Base-by-base conservation (phyloP, 2,888 invertebrate genomes). In the Syrphus vitripennis region DNA sequence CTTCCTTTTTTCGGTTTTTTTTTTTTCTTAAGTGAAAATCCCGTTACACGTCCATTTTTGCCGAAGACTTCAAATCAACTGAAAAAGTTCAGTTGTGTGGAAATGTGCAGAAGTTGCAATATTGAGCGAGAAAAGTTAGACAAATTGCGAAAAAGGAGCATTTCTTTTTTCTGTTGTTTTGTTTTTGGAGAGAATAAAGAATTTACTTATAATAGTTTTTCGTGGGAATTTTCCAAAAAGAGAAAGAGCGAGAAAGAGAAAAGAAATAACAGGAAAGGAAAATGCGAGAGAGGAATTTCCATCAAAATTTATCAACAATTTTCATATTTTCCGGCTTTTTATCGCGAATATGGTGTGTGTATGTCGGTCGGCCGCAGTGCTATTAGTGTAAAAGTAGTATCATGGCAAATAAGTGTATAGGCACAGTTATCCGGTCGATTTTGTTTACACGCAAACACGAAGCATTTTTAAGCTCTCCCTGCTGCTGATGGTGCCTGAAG, bases 11-110 rank as follows among this genome's bases (percentile, higher is more conserved):
- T 65, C 45, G 53, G 12, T 57, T 61, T 69, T 48, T 59, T 26
- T 57, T n/a, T 48, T 57, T 83, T 48, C 37, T 48, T 42, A 65
- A 42, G 26, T 65, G 50, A 77, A 82, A 86, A 82, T 74, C 86
- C 77, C 82, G 86, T 74, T 82, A 86, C 82, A 86, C 86, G 82
- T 86, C 86, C 86, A 86, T 82, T 86, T 86, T 82, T 24, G 74
- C 82, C 82, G 82, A 57, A 82, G 82, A 65, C 86, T 86, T 86
- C 77, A 82, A 82, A 78, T 86, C 86, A 82, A 86, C 86, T 86
- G 78, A 86, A 71, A 67, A 67, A 14, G 53, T 45, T 65, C 57
- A 42, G 63, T 81, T 71, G 71, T 42, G 72, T 76, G 70, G 61
- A 72, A 81, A 78, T 72, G 70, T 77, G 86, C 77, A 86, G 77